Evolutionary conservation across 2,797 vertebrate genomes (phyloP), one percentile per base, ranked within the genome.

Genomic region (Nothura maculosa): DNA sequence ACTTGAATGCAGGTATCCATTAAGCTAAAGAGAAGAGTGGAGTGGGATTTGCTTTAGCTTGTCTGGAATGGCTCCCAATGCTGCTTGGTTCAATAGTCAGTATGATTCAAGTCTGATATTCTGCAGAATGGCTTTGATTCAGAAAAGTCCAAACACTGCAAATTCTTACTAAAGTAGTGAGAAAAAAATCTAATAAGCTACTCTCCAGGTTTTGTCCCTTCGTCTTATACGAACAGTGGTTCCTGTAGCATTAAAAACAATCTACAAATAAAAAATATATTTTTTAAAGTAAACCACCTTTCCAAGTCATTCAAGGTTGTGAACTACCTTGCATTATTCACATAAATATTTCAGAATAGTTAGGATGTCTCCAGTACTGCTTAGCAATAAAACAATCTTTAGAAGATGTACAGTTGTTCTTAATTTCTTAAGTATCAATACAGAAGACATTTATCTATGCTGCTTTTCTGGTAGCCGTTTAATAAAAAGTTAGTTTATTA

Each of bases 401-500:
- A 97, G 91, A 97, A 96, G 68, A 50, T 87, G 69, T 58, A 88
- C 87, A 70, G 25, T 81, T 84, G 58, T 81, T 83, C 52, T 64
- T 78, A 43, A 84, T 91, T 94, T 94, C 93, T 96, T 94, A 92
- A 90, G 64, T 91, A 88, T 96, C 81, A 70, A 81, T 70, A 54
- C 76, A 95, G 92, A 92, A 57, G 40, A 92, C 6, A 81, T 91
- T 85, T 81, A 57, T 95, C 73, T 96, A n/a, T n/a, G 76, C 85
- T 97, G 50, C 95, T 92, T 90, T 83, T 73, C 78, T 96, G 90
- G 88, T 83, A 93, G 75, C 90, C 95, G 72, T 93, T 96, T 48
- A 13, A 24, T 38, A 92, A 83, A 94, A 90, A 76, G 97, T 97
- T 93, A 83, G 83, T 76, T 93, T 89, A 81, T 90, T 87, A 90